Evolutionary conservation across 2,113 vertebrate genomes (phyloP), one percentile per base, ranked within the genome.

Genomic region (Dipodomys spectabilis): DNA sequence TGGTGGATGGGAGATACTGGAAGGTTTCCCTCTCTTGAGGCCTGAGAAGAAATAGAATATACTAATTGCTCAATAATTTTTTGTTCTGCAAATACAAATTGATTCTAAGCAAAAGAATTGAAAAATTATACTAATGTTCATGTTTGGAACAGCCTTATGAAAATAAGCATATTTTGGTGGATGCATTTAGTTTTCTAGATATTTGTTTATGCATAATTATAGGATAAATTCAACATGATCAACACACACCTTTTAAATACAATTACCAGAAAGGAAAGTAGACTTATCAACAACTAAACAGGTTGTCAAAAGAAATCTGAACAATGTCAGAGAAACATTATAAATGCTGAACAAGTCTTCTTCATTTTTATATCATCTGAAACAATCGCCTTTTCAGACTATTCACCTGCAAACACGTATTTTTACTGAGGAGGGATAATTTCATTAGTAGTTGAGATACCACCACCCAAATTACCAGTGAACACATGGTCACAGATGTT

Each of bases 401-500:
- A 65, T 79, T 94, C 78, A 93, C 23, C 94, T 32, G 88, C 89
- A 28, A 89, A 57, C 19, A 23, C 57, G 7, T 2, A 11, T 73
- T 15, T 81, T 60, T 67, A 75, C 8, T 81, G 62, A 82, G 90
- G n/a, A 96, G 89, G 88, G 45, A 81, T 94, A 72, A 95, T 94
- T 96, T 94, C 83, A 92, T 53, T 82, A 69, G 20, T 80, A 80
- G 60, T 87, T 92, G 27, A 86, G 89, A 88, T 72, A 9, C 73
- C 72, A 82, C 78, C 82, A 30, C 78, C 81, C 95, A 95, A 87
- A 93, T 93, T 93, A 81, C 74, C 73, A 88, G 71, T 89, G 62
- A 82, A 80, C 35, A 74, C 77, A 96, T 78, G 28, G 60, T 86
- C 83, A 78, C 92, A 97, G 95, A 94, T 95, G 92, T 96, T 96